Percentiles rank a stretch among this genome's conserved stretches.
Conservation (phyloP, 2,888 invertebrate genomes). For the Ariolimax columbianus region DNA sequence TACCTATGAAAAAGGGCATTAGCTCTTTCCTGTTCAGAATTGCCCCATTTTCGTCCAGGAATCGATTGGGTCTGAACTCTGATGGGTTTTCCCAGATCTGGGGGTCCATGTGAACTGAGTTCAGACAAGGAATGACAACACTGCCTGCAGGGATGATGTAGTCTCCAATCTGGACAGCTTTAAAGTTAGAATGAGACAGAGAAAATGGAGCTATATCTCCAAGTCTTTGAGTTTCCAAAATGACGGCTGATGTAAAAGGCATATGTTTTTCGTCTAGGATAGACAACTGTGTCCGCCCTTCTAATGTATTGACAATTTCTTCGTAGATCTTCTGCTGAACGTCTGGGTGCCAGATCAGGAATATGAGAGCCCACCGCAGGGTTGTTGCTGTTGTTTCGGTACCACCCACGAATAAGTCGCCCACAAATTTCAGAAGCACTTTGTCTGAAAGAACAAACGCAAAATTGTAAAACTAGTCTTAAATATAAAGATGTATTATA, state of each 20-base stretch:
- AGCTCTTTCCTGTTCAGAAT: constrained; percentile 62
- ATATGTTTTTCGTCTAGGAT: constrained; percentile 60
- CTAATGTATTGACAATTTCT: constrained; percentile 44
- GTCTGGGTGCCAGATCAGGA: constrained; percentile 66
- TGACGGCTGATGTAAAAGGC: constrained; percentile 62
- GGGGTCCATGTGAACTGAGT: constrained; percentile 69
- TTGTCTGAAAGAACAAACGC: constrained; percentile 54
- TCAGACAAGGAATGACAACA: constrained; percentile 69
- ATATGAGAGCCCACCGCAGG: constrained; percentile 67
- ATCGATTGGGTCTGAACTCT: constrained; percentile 68
- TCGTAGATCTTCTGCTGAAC: constrained; percentile 58
- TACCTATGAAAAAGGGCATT: constrained; percentile 71
- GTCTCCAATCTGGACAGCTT: constrained; percentile 61
- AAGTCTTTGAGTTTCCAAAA: constrained; percentile 65
- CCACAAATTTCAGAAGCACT: constrained; percentile 58
- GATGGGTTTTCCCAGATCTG: constrained; percentile 69
- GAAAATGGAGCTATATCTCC: constrained; percentile 57
- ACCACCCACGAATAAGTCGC: constrained; percentile 70
- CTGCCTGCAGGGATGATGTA: constrained; percentile 66
- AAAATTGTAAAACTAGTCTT: too few species aligned
- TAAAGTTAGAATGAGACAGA: constrained; percentile 62
- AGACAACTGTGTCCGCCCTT: constrained; percentile 27
- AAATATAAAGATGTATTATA: too few species aligned
- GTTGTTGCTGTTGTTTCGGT: constrained; percentile 71
- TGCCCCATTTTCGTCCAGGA: constrained; percentile 63